phyloP scores from a whole-genome alignment of 1,140 invertebrate genomes.

The Leptinotarsa undecemlineata region DNA sequence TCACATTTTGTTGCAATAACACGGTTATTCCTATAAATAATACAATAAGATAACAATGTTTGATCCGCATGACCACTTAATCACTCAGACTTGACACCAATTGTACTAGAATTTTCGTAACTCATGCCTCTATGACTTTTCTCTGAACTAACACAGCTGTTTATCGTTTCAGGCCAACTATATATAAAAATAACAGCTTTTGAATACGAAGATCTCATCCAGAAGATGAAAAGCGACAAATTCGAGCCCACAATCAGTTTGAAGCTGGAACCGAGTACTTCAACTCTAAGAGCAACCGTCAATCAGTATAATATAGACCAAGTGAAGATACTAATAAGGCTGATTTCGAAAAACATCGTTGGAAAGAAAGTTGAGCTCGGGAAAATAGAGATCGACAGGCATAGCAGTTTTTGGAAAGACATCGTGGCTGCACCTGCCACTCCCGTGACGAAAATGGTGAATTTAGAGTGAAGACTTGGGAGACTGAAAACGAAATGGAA shows the following conservation, averaged over 20 bases:
- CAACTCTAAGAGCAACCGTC: conserved; percentile 58
- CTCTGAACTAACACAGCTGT: conserved; percentile 6
- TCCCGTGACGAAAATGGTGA: conserved; percentile 43
- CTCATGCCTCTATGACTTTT: conserved; percentile 5
- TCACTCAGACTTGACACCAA: background rate
- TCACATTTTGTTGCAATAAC: too few species aligned
- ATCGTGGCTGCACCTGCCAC: conserved; percentile 44
- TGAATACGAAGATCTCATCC: conserved; percentile 68
- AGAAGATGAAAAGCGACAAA: conserved; percentile 75
- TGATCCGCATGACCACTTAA: background rate
- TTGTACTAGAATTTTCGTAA: background rate
- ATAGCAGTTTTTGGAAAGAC: conserved; percentile 49
- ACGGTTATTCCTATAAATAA: too few species aligned
- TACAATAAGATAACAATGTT: too few species aligned
- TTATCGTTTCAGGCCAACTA: conserved; percentile 61
- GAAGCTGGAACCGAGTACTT: conserved; percentile 55
- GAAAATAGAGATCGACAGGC: conserved; percentile 57
- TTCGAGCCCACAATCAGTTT: conserved; percentile 69
- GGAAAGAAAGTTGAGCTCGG: conserved; percentile 64
- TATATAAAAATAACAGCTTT: conserved; percentile 77
- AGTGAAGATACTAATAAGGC: conserved; percentile 48
- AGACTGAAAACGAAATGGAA: too few species aligned
- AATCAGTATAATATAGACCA: conserved; percentile 59
- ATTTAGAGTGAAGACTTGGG: conserved; percentile 38
- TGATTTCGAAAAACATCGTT: conserved; percentile 52